phyloP scores from a whole-genome alignment of 1,140 invertebrate species.

The Plectrocnemia conspersa region DNA sequence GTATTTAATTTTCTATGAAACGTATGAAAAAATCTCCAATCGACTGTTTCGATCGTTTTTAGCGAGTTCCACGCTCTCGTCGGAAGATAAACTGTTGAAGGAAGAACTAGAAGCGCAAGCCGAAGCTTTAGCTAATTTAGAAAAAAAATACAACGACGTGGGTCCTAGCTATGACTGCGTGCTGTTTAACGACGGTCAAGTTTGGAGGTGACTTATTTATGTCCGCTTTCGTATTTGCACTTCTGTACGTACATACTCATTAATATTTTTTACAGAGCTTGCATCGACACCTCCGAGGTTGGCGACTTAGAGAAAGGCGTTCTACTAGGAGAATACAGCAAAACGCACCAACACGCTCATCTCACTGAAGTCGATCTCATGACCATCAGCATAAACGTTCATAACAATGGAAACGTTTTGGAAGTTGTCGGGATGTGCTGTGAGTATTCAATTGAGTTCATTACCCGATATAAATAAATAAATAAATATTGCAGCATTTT shows the following conservation, averaged over 20 bases:
- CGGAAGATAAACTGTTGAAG: constrained; percentile 77
- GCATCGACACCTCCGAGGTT: constrained; percentile 79
- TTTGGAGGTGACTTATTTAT: constrained; percentile 42
- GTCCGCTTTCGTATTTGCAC: background rate
- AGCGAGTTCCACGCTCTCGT: constrained; percentile 49
- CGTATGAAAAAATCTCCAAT: too few relatives aligned
- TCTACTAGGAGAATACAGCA: constrained; percentile 78
- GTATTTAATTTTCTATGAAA: background rate
- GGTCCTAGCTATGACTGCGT: constrained; percentile 92
- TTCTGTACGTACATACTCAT: background rate
- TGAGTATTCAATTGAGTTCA: too few relatives aligned
- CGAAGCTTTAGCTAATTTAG: constrained; percentile 75
- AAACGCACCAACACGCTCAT: constrained; percentile 74
- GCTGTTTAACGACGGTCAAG: constrained; percentile 66
- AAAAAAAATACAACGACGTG: constrained; percentile 84
- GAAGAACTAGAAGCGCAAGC: constrained; percentile 86
- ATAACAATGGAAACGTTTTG: constrained; percentile 85
- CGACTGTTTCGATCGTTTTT: constrained; percentile 25
- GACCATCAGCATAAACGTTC: constrained; percentile 89
- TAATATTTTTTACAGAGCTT: constrained; percentile 57
- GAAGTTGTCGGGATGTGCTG: constrained; percentile 93
- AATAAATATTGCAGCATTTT: background rate
- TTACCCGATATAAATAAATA: constrained; percentile 8
- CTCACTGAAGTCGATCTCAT: constrained; percentile 75
- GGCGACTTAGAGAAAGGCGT: constrained; percentile 74